Conservation (phyloP, 2,888 invertebrate genomes). For the Lagria hirta region DNA sequence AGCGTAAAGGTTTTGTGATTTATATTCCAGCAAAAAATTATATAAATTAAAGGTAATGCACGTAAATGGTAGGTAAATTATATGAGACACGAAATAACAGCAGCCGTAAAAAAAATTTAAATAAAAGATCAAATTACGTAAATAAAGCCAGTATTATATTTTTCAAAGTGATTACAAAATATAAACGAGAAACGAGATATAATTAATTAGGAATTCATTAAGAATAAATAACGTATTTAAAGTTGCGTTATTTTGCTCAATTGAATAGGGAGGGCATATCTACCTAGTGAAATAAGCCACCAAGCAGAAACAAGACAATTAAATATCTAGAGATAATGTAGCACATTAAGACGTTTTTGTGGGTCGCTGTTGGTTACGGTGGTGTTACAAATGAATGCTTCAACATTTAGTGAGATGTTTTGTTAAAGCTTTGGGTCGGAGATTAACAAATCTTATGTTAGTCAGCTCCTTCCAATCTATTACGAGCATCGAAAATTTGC, state of each 20-base stretch:
- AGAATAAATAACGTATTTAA: conserved; percentile 26
- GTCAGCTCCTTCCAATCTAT: conserved; percentile 29
- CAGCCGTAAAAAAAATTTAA: conserved; percentile 14
- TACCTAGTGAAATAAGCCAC: conserved; percentile 30
- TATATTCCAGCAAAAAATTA: conserved; percentile 23
- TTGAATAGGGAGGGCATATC: conserved; percentile 23
- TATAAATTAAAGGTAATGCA: conserved; percentile 24
- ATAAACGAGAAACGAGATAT: conserved; percentile 19
- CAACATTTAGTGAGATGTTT: conserved; percentile 42
- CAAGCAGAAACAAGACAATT: conserved; percentile 37
- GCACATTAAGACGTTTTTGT: conserved; percentile 41
- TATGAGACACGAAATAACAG: conserved; percentile 20
- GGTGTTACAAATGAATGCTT: conserved; percentile 39
- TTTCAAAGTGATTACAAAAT: conserved; percentile 18
- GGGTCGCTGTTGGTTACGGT: conserved; percentile 33
- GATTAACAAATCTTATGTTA: conserved; percentile 41
- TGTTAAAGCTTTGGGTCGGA: conserved; percentile 35
- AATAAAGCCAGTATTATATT: conserved; percentile 20
- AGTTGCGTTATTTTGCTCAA: conserved; percentile 23
- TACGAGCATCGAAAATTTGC: conserved; percentile 23
- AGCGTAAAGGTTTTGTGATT: conserved; percentile 16
- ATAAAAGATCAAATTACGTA: conserved; percentile 22
- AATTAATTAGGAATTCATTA: conserved; percentile 27
- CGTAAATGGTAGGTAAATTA: conserved; percentile 22
- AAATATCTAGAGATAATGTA: conserved; percentile 39